A percentile compares a stretch with the other conserved stretches of the same genome.
phyloP scores from a whole-genome alignment of 1,140 invertebrate genomes.

The Nasonia longicornis region DNA sequence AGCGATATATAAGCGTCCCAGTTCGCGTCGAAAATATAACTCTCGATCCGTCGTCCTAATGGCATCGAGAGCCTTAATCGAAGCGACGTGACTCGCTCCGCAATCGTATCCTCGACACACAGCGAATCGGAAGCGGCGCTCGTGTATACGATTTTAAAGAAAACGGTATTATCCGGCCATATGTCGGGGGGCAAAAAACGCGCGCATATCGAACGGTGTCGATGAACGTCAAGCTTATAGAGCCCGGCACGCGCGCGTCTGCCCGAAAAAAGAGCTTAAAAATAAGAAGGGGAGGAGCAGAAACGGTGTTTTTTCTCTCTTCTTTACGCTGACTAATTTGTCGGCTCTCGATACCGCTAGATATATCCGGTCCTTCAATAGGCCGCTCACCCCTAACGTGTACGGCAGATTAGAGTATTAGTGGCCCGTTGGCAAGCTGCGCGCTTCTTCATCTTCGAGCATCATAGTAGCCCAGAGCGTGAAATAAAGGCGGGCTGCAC shows the following conservation, averaged over 20 bases:
- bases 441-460: background rate
- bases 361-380: background rate
- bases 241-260: background rate
- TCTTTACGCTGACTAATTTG: constrained; percentile 6
- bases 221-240: constrained; percentile 1
- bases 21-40: too few species aligned
- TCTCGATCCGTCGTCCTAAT: too few species aligned
- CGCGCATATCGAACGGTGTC: constrained; percentile 19
- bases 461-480: background rate
- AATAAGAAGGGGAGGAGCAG: background rate
- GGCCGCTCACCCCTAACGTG: background rate
- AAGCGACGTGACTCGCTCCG: too few species aligned
- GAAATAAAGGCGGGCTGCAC: constrained; percentile 8
- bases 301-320: background rate
- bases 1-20: too few species aligned
- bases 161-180: constrained; percentile 14
- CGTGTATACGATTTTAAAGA: background rate
- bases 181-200: constrained; percentile 13
- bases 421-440: constrained; percentile 34
- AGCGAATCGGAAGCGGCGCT: background rate
- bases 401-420: constrained; percentile 16
- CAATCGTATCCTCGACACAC: background rate
- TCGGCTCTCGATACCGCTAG: background rate
- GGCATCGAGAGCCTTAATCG: too few species aligned
- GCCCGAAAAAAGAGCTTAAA: background rate